Evolutionary conservation across 2,797 vertebrate genomes (phyloP), one percentile per base, ranked within the genome.

Genomic region (Sitta carolinensis): DNA sequence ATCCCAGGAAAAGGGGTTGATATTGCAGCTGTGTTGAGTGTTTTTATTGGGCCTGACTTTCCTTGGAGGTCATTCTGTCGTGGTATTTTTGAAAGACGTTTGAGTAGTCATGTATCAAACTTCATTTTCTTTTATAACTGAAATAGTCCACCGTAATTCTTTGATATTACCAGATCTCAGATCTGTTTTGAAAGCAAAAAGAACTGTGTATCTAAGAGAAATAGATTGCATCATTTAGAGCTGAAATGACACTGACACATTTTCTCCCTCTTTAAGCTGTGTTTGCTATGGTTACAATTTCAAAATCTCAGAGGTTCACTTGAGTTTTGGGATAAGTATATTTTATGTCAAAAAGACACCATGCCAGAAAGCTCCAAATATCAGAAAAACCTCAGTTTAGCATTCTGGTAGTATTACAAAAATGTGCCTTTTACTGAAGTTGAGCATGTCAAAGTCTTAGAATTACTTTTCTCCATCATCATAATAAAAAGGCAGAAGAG

Each of bases 261-360:
- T 96, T 95, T 64, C 29, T 30, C 47, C 12, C 18, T 93, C 61
- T 95, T 94, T 72, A 73, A 96, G 59, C 91, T 93, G 88, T 74
- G 79, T 96, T 97, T 97, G 75, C 86, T 95, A 78, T 8, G 42
- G 62, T 95, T 97, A 91, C 69, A 95, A 69, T 87, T 76, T 97
- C 79, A 95, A 82, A 90, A 93, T 96, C 94, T 92, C 72, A 89
- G 89, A 94, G 75, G 63, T 70, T 96, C 82, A 91, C 94, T 96
- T 95, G 83, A 93, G 79, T 87, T 83, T 95, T 85, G 66, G 81
- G 80, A 92, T 95, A 84, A 89, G 61, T 68, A 68, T 50, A 95
- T 94, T 96, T 97, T 97, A 95, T 72, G 48, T 67, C 93, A 91
- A 95, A 97, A 97, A 95, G 75, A 86, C 69, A 95, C 70, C 83